These are phyloP conservation scores for Papilio helenus DNA, from an alignment of 1,140 invertebrate genomes.

Conservation along the genomic window DNA sequence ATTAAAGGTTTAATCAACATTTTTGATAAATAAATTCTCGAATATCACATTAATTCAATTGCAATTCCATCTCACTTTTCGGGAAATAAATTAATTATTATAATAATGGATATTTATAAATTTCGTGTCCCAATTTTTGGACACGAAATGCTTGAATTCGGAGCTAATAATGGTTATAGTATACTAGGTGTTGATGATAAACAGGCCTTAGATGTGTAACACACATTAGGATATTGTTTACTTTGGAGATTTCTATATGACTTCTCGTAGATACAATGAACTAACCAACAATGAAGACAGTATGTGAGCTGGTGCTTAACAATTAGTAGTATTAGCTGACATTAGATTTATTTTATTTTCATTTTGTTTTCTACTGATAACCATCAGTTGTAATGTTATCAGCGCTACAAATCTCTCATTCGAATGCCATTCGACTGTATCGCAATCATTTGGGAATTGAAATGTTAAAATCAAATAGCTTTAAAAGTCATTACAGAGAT, in stretches of 20 bases:
- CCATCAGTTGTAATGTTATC: not conserved
- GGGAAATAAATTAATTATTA: too few relatives aligned
- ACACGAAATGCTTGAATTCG: too few relatives aligned
- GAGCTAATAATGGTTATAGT: too few relatives aligned
- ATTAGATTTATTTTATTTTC: not conserved
- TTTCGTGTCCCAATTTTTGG: too few relatives aligned
- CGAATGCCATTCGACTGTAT: not conserved
- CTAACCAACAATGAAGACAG: not conserved
- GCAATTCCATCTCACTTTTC: too few relatives aligned
- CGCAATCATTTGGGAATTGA: conserved; percentile 16
- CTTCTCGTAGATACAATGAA: not conserved
- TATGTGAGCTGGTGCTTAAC: not conserved
- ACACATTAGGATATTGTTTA: too few relatives aligned
- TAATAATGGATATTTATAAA: too few relatives aligned
- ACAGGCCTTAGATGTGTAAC: too few relatives aligned
- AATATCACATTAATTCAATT: not conserved
- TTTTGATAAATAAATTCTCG: not conserved
- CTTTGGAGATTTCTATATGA: not conserved
- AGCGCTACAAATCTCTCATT: conserved; percentile 9
- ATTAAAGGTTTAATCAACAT: not conserved
- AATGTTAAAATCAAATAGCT: conserved; percentile 4
- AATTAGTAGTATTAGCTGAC: not conserved
- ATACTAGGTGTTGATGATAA: too few relatives aligned
- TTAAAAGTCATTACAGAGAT: not conserved
- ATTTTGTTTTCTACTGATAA: not conserved